Evolutionary conservation across 1,140 invertebrate species (phyloP).

Genomic region (Drosophila eugracilis): DNA sequence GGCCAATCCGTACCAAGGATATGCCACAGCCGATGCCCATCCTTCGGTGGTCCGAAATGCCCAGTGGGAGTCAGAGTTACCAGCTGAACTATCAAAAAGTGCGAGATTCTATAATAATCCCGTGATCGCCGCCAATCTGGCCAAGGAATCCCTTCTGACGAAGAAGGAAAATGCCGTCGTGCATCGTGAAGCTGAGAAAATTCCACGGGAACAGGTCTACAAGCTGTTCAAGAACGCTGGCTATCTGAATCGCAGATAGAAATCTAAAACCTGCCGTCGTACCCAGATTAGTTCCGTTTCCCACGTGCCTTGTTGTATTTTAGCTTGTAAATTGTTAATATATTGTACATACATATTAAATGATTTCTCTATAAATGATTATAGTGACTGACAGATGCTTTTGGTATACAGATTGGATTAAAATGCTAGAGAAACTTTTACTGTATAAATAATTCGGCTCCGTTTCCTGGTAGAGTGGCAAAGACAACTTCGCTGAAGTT

Average conservation of each 20-base stretch:
- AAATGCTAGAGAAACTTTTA: conserved; percentile 18
- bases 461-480: conserved; percentile 86
- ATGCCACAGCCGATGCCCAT: conserved; percentile 85
- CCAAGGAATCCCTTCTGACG: conserved; percentile 90
- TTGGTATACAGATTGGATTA: conserved; percentile 22
- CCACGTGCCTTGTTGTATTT: conserved; percentile 66
- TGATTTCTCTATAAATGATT: conserved; percentile 25
- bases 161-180: conserved; percentile 90
- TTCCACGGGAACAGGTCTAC: conserved; percentile 90
- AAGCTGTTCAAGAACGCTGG: conserved; percentile 90
- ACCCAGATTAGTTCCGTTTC: conserved; percentile 7
- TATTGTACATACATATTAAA: conserved; percentile 54
- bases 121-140: conserved; percentile 88
- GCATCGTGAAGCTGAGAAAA: conserved; percentile 91
- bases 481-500: conserved; percentile 86
- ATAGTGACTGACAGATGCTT: conserved; percentile 21
- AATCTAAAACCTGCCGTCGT: background rate
- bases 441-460: conserved; percentile 85
- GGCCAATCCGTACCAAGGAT: conserved; percentile 59
- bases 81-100: conserved; percentile 87
- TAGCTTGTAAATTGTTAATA: conserved; percentile 78
- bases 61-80: conserved; percentile 87
- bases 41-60: conserved; percentile 87
- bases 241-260: conserved; percentile 84
- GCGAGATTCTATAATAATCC: conserved; percentile 90